phyloP scores from a whole-genome alignment of 2,888 invertebrate genomes.

The Xestia xanthographa region DNA sequence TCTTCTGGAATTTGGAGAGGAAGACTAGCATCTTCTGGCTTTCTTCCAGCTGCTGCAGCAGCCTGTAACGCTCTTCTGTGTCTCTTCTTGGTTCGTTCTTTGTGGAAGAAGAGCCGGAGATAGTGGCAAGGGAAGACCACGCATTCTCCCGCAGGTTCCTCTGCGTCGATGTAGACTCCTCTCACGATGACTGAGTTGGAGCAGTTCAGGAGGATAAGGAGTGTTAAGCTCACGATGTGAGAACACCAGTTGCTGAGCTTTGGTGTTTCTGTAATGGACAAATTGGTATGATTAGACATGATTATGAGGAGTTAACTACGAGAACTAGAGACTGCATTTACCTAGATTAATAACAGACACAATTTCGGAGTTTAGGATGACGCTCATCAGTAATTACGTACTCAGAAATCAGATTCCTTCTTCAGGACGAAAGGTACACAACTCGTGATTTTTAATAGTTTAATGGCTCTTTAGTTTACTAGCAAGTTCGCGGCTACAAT shows the following conservation, averaged over 20 bases:
- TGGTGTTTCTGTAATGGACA: conserved; percentile 90
- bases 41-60: conserved; percentile 78
- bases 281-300: conserved; percentile 13
- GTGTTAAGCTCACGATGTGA: conserved; percentile 93
- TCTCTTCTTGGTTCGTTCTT: conserved; percentile 92
- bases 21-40: conserved; percentile 82
- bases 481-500: neutral
- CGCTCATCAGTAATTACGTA: neutral
- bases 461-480: neutral
- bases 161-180: conserved; percentile 97
- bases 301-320: neutral
- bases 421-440: neutral
- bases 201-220: conserved; percentile 95
- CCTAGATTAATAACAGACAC: too few species aligned
- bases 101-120: conserved; percentile 94
- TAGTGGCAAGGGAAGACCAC: conserved; percentile 96
- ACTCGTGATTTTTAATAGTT: too few species aligned
- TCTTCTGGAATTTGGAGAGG: conserved; percentile 85
- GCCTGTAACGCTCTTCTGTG: conserved; percentile 82
- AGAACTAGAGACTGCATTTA: neutral
- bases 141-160: conserved; percentile 95
- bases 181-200: conserved; percentile 96
- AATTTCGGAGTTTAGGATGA: neutral
- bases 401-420: neutral
- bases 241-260: conserved; percentile 95